These are phyloP conservation scores for Astyanax mexicanus DNA, from an alignment of 2,797 vertebrate species.

Conservation along the genomic window DNA sequence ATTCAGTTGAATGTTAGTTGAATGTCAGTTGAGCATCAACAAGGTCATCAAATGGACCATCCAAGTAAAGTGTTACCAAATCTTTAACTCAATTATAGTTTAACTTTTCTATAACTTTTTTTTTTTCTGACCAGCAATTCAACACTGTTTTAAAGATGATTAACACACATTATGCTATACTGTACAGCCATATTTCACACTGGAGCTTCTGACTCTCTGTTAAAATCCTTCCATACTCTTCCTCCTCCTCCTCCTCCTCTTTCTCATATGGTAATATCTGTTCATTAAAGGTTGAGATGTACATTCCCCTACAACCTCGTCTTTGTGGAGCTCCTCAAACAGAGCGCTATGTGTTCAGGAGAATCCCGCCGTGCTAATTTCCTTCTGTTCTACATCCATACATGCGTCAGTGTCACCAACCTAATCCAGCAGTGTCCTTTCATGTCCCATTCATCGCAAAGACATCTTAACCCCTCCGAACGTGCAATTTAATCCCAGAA, in stretches of 20 bases:
- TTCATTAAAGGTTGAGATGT: slow-evolving; percentile 2
- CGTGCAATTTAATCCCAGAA: slow-evolving; percentile 55
- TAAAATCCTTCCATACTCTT: not conserved
- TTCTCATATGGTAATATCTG: not conserved
- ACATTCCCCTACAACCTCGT: not conserved
- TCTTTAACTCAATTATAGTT: too few relatives aligned
- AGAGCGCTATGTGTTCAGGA: slow-evolving; percentile 7
- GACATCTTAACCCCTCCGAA: slow-evolving; percentile 54
- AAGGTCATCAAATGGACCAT: too few relatives aligned
- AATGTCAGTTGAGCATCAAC: too few relatives aligned
- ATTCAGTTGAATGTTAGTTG: too few relatives aligned
- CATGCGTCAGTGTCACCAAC: slow-evolving; percentile 63
- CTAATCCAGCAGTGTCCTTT: slow-evolving; percentile 68
- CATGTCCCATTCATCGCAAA: slow-evolving; percentile 73
- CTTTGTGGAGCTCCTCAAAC: slow-evolving; percentile 13
- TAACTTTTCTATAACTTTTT: too few relatives aligned
- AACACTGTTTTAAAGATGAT: too few relatives aligned
- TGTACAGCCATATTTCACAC: not conserved
- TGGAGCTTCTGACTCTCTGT: not conserved
- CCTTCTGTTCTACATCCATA: slow-evolving; percentile 58
- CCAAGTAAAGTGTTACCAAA: too few relatives aligned
- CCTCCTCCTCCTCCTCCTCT: not conserved
- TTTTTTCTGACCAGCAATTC: too few relatives aligned
- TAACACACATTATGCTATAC: too few relatives aligned
- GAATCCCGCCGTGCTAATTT: slow-evolving; percentile 3